A percentile compares a stretch with the other conserved stretches of the same genome.
phyloP scores from a whole-genome alignment of 2,888 invertebrate species.

The Drosophila nr. perissopoda region DNA sequence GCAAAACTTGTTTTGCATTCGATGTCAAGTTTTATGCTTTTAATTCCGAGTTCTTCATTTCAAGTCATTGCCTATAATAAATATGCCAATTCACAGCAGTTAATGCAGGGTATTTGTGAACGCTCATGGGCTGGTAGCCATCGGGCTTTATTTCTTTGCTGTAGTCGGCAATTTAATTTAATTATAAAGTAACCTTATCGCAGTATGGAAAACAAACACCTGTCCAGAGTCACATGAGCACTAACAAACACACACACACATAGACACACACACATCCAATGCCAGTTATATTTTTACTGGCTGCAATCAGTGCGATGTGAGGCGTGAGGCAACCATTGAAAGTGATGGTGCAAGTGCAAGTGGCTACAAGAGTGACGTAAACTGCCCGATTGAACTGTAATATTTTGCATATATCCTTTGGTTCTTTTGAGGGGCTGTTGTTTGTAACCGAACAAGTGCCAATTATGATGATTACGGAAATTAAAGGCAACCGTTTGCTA shows the following conservation, averaged over 20 bases:
- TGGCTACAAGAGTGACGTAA: conserved; percentile 11
- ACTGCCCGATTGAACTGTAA: conserved; percentile 34
- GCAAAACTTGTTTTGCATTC: neutral
- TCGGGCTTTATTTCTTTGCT: conserved; percentile 26
- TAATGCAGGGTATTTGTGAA: neutral
- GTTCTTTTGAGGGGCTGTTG: conserved; percentile 35
- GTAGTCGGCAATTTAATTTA: conserved; percentile 73
- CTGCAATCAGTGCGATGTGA: conserved; percentile 31
- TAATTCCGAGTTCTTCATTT: neutral
- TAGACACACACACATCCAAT: conserved; percentile 4
- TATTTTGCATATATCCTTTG: conserved; percentile 8
- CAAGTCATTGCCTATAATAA: neutral
- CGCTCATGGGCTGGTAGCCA: neutral
- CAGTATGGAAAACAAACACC: conserved; percentile 62
- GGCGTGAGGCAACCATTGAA: conserved; percentile 5
- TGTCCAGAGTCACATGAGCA: conserved; percentile 32
- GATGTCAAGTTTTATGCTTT: neutral
- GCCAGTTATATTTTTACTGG: conserved; percentile 17
- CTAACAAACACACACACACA: conserved; percentile 20
- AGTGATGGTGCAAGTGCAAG: conserved; percentile 4
- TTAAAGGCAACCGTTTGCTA: conserved; percentile 45
- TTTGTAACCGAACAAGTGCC: conserved; percentile 50
- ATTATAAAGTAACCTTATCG: conserved; percentile 73
- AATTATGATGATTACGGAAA: conserved; percentile 70
- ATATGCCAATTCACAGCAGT: neutral